Conservation (phyloP, 2,888 invertebrate species). For the Gymnosoma rotundatum region DNA sequence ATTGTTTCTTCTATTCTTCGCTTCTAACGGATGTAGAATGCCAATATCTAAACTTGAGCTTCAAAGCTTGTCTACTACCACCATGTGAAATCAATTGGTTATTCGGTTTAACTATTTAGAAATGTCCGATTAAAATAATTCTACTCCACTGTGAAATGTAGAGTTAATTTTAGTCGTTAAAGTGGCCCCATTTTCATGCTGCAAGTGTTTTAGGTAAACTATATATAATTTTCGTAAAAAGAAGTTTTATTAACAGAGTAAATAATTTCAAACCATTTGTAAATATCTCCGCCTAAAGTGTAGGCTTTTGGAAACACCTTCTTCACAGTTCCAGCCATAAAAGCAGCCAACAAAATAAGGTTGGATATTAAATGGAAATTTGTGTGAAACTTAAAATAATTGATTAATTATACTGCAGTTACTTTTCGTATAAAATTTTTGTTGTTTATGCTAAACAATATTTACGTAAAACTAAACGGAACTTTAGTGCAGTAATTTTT, state of each 20-base stretch:
- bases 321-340: slow-evolving; percentile 27
- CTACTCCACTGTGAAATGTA: too few species aligned
- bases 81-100: too few species aligned
- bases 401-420: slow-evolving; percentile 72
- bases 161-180: too few species aligned
- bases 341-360: slow-evolving; percentile 42
- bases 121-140: too few species aligned
- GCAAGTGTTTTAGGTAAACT: too few species aligned
- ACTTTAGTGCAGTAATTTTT: slow-evolving; percentile 42
- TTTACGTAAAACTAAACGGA: slow-evolving; percentile 52
- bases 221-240: background rate
- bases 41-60: too few species aligned
- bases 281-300: slow-evolving; percentile 55
- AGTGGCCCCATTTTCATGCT: too few species aligned
- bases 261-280: slow-evolving; percentile 53
- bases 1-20: too few species aligned
- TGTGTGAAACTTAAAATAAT: slow-evolving; percentile 54
- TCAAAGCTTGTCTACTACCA: too few species aligned
- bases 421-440: slow-evolving; percentile 49
- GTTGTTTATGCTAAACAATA: slow-evolving; percentile 30
- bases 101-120: too few species aligned
- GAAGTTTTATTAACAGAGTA: slow-evolving; percentile 36
- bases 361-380: slow-evolving; percentile 62
- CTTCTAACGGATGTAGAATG: too few species aligned
- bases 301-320: slow-evolving; percentile 65